Conservation (phyloP, 2,113 vertebrate species). For the Gorsachius goisagi region DNA sequence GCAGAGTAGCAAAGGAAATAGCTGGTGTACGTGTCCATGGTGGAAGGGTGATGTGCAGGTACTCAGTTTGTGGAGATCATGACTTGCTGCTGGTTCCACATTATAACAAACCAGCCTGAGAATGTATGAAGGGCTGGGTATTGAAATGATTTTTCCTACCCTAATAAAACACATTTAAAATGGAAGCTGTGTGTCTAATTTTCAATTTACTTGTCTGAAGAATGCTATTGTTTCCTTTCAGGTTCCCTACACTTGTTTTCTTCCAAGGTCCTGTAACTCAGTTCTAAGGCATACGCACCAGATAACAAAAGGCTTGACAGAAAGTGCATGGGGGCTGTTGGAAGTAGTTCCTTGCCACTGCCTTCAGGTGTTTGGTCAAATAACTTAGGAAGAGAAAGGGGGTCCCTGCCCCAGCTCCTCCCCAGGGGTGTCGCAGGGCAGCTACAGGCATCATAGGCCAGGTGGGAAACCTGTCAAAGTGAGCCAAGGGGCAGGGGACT, state of each 20-base stretch:
- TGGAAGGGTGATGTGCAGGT: background rate
- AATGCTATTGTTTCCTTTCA: background rate
- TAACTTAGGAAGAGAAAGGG: background rate
- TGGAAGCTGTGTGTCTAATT: background rate
- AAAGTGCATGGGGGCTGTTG: background rate
- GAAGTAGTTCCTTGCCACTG: background rate
- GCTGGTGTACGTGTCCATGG: accelerated
- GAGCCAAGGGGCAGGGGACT: background rate
- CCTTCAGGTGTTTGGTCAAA: background rate
- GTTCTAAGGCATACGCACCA: background rate
- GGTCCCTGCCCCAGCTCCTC: background rate
- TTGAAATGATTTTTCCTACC: background rate
- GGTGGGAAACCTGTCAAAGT: background rate
- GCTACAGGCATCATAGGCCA: accelerated
- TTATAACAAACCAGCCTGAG: background rate
- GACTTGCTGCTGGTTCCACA: background rate
- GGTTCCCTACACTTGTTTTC: background rate
- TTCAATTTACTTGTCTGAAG: background rate
- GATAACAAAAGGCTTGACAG: background rate
- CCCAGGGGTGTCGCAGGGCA: background rate
- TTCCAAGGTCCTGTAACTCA: background rate
- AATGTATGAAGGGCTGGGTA: background rate
- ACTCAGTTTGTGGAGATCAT: background rate
- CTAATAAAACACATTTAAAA: background rate
- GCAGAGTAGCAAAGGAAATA: background rate